Conservation (phyloP, 2,113 vertebrate species). For the Taxidea taxus region DNA sequence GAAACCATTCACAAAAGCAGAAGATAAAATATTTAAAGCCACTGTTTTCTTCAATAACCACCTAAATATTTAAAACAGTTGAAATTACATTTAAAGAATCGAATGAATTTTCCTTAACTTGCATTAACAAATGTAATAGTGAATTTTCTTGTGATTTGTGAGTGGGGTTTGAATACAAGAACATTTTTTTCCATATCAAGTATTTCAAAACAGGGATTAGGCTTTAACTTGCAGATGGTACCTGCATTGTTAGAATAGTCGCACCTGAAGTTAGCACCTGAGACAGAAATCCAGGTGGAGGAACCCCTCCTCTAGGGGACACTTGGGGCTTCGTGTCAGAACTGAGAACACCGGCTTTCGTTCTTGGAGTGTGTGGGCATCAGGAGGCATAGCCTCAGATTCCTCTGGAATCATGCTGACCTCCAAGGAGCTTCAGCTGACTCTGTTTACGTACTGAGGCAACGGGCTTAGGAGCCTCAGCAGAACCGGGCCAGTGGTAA, state of each 20-base stretch:
- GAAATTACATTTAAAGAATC: slow-evolving; percentile 6
- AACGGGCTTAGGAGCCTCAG: not conserved
- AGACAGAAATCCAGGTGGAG: not conserved
- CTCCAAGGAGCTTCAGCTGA: not conserved
- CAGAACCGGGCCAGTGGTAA: not conserved
- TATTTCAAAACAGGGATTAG: not conserved
- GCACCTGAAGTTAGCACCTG: not conserved
- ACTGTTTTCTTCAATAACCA: not conserved
- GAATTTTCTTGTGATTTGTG: not conserved
- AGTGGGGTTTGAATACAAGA: not conserved
- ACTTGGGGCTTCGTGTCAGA: not conserved
- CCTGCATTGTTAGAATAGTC: not conserved
- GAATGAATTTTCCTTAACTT: slow-evolving; percentile 14
- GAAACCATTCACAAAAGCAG: not conserved
- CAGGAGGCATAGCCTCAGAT: not conserved
- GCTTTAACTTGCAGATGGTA: not conserved
- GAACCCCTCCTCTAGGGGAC: not conserved
- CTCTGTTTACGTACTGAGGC: not conserved
- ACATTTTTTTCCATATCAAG: not conserved
- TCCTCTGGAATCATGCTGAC: not conserved
- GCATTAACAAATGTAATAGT: not conserved
- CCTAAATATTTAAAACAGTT: slow-evolving; percentile 47
- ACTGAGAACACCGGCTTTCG: not conserved
- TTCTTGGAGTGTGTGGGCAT: not conserved
- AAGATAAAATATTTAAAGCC: not conserved